These are phyloP conservation scores for Myathropa florea DNA, from an alignment of 2,888 invertebrate species.

Conservation along the genomic window DNA sequence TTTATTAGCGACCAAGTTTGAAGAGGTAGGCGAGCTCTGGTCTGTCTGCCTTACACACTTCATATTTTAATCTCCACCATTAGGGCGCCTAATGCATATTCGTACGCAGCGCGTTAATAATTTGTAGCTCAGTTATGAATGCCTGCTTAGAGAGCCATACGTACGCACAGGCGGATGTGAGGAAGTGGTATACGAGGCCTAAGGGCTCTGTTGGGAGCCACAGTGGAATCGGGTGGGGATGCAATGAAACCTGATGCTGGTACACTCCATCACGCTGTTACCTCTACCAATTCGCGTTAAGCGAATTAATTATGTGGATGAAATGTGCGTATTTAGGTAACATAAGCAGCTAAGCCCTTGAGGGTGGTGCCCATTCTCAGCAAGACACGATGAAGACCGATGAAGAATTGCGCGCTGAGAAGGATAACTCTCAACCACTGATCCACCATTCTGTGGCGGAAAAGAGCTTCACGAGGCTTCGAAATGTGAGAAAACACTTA, in stretches of 20 bases:
- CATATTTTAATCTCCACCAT: conserved; percentile 37
- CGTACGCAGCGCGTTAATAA: conserved; percentile 49
- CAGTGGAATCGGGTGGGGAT: not conserved
- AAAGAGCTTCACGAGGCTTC: conserved; percentile 9
- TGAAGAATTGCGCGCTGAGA: not conserved
- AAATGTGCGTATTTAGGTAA: no score
- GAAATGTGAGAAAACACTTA: conserved; percentile 7
- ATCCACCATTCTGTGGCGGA: conserved; percentile 16
- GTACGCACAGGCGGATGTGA: no score
- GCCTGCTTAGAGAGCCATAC: conserved; percentile 8
- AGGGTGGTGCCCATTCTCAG: no score
- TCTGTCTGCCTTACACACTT: conserved; percentile 1
- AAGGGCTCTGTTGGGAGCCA: not conserved
- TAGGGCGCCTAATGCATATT: conserved; percentile 50
- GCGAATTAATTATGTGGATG: no score
- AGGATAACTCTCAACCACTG: conserved; percentile 2
- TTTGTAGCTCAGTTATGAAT: conserved; percentile 40
- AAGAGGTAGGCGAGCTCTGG: not conserved
- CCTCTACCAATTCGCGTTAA: no score
- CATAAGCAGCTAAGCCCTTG: no score
- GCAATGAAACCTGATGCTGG: not conserved
- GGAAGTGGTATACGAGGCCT: no score
- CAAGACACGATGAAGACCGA: no score
- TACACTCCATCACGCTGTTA: no score
- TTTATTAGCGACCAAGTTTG: conserved; percentile 53